A percentile compares a stretch with the other conserved stretches of the same genome.
phyloP scores from a whole-genome alignment of 1,140 invertebrate species.

The Drosophila elegans region DNA sequence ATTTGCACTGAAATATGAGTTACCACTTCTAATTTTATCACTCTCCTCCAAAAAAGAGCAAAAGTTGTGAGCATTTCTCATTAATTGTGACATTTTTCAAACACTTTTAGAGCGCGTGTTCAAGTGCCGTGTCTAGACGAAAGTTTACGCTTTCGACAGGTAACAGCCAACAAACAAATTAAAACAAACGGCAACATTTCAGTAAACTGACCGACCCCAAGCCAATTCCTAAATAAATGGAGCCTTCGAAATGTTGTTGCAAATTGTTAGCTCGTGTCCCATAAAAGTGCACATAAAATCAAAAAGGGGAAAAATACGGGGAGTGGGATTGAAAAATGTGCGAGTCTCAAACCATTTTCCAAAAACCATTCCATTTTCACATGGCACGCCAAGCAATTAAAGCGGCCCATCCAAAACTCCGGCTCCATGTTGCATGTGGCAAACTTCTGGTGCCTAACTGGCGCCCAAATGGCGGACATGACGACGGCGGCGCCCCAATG shows the following conservation, averaged over 20 bases:
- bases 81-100: constrained; percentile 42
- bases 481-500: constrained; percentile 71
- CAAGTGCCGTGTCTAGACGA: constrained; percentile 54
- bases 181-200: constrained; percentile 25
- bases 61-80: not conserved
- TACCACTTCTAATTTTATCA: not conserved
- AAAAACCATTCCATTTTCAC: constrained; percentile 38
- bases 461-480: constrained; percentile 75
- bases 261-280: constrained; percentile 49
- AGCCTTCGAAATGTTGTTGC: constrained; percentile 44
- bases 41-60: not conserved
- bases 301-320: constrained; percentile 18
- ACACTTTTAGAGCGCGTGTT: constrained; percentile 46
- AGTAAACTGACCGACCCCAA: constrained; percentile 66
- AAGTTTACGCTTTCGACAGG: constrained; percentile 20
- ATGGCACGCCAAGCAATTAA: constrained; percentile 70
- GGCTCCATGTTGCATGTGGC: constrained; percentile 53
- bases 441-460: constrained; percentile 69
- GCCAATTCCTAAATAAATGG: constrained; percentile 17
- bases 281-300: constrained; percentile 70
- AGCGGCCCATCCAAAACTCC: constrained; percentile 35
- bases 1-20: constrained; percentile 11
- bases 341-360: constrained; percentile 10
- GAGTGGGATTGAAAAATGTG: not conserved
- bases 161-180: constrained; percentile 34